phyloP scores from a whole-genome alignment of 2,113 vertebrate genomes.

The Vulpes ferrilata region DNA sequence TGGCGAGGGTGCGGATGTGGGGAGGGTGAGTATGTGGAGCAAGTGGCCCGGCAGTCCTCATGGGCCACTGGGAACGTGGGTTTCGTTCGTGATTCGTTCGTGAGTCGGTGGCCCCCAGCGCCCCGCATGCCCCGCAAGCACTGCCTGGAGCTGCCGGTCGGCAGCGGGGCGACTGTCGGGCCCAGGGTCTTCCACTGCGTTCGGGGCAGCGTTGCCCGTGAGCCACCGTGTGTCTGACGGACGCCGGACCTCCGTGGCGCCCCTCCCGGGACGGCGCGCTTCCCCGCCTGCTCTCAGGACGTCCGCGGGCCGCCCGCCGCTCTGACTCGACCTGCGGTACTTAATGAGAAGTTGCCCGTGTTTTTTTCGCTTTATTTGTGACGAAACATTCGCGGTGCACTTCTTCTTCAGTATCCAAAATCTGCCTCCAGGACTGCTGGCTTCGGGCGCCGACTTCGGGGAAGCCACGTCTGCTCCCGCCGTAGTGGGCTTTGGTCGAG shows the following conservation, averaged over 20 bases:
- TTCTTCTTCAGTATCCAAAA: slow-evolving; percentile 79
- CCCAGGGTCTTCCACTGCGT: fast-evolving
- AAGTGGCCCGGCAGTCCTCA: fast-evolving
- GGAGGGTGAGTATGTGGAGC: neutral
- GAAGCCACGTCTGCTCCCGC: fast-evolving
- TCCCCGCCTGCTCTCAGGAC: neutral
- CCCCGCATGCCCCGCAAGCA: fast-evolving
- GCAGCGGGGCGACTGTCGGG: fast-evolving
- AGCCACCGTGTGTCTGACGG: too few relatives aligned
- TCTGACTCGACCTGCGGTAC: slow-evolving; percentile 47
- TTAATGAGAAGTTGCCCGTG: slow-evolving; percentile 82
- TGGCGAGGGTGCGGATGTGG: fast-evolving
- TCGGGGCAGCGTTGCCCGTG: fast-evolving
- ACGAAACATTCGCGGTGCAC: slow-evolving; percentile 85
- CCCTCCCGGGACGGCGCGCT: fast-evolving
- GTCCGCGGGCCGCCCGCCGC: fast-evolving
- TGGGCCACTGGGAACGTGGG: too few relatives aligned
- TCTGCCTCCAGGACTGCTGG: neutral
- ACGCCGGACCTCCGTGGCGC: fast-evolving
- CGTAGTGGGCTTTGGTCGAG: fast-evolving
- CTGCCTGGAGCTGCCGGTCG: fast-evolving
- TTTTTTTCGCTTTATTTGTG: slow-evolving; percentile 81
- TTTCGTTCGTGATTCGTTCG: fast-evolving
- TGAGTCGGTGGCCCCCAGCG: fast-evolving
- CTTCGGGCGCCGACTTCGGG: neutral